Evolutionary conservation across 2,888 invertebrate genomes (phyloP), one percentile per base, ranked within the genome.

Genomic region (Eristalis arbustorum): DNA sequence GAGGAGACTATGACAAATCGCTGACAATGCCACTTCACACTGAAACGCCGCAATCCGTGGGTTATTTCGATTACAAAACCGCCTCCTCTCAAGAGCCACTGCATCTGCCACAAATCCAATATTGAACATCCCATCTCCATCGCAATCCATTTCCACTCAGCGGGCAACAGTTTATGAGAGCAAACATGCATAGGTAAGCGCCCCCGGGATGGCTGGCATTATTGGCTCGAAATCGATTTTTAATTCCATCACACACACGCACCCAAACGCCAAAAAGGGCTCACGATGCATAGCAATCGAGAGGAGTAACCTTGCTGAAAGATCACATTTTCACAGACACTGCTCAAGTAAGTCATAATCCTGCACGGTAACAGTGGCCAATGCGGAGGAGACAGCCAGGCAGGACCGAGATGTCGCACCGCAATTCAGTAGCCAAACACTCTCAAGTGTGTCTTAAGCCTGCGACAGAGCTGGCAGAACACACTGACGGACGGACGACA

Each of bases 361-460:
- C 67, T 62, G 75, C 25, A 62, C 49, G 49, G 1, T n/a, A n/a
- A 49, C 49, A 49, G 49, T 49, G 49, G 49, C 49, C 49, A 49
- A 49, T 10, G 10, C 49, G 49, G n/a, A 18, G 10, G 14, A 84
- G 18, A 63, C 71, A 34, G 34, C 2, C 25, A 25, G 25, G 25
- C 25, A 25, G 34, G 34, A 37, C 37, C 3, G 37, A 37, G 18
- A 40, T 77, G 69, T 73, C 77, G 57, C 69, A 77, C 66, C 69
- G 71, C 84, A 84, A 81, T 84, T 71, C 82, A 78, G 77, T 85
- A 74, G 85, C 77, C 81, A 85, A 23, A 74, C 71, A 78, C 81
- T 85, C 81, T 85, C 42, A 31, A 85, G 77, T 59, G 37, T 37
- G 31, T 67, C 82, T 87, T 78, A 72, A 82, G 78, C 49, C 75